Evolutionary conservation across 2,113 vertebrate genomes (phyloP), one percentile per base, ranked within the genome.

Genomic region (Urocynchramus pylzowi): DNA sequence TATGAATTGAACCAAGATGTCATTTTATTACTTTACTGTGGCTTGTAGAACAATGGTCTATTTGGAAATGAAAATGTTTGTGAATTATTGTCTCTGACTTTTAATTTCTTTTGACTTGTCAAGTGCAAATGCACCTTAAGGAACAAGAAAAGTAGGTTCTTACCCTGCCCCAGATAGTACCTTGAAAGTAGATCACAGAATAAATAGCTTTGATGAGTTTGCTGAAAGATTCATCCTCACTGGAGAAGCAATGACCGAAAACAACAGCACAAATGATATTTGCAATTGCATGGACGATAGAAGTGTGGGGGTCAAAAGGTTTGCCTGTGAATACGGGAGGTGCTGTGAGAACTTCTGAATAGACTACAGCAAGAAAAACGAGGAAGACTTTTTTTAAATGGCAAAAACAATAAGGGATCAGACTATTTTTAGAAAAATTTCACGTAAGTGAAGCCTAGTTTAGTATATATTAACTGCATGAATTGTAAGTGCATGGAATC

Each of bases 131-230:
- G 22, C 13, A 28, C 3, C 56, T 89, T 26, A 41, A 67, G 47
- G n/a, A 84, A 87, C 15, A 17, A 50, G 52, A 83, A 63, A 80
- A 59, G 13, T 8, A 71, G 19, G 13, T 53, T 41, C 96, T 96
- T 97, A 98, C 96, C 96, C 90, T 78, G 90, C 87, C 90, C 97
- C 97, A 97, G 78, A 77, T 13, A 15, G 95, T 97, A 33, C 92
- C 91, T 73, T 94, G 94, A 41, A 97, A 95, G 65, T 95, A 96
- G 91, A 98, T 77, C 71, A 97, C 96, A 54, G 91, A 89, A 90
- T 92, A 47, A 54, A 95, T 77, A 59, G 96, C 89, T 95, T 95
- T 94, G 77, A 94, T 96, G 87, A 98, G 77, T 45, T 96, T 92
- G 53, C 84, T 59, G 89, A 98, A 97, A 89, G 96, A 92, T 54